Base-by-base conservation (phyloP, 2,113 vertebrate species). In the Barbus barbus region DNA sequence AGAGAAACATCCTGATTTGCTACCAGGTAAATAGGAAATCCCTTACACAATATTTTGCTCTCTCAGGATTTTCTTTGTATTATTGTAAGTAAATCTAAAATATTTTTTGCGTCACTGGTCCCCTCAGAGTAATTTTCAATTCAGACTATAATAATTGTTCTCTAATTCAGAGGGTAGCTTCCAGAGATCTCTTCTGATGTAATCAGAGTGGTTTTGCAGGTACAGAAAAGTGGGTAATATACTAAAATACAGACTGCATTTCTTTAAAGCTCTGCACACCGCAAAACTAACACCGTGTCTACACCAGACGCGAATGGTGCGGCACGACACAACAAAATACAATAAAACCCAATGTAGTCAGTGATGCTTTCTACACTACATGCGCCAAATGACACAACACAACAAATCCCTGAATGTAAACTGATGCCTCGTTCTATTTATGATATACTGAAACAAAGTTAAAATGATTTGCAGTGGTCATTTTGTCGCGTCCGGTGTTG, bases 11-110 rank as follows among this genome's bases (percentile, higher is more conserved):
- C 95, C 94, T 88, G 91, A 3, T 78, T 92, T 97, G 85, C 87
- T 96, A 85, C 95, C 95, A 95, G 96, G 96, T 97, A 95, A 93
- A 71, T n/a, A 38, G 11, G 33, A 53, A 77, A 58, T 44, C n/a
- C 26, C 22, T 14, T 24, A 8, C 5, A 18, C 33, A 46, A 20
- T 26, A 4, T 74, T 73, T 36, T 76, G 9, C 38, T 69, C n/a
- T 26, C 22, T 63, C 31, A 12, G n/a, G 36, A 6, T 61, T 24
- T 63, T 63, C 58, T 46, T 79, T 18, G 46, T 51, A 28, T 63
- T 61, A 18, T 79, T 63, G 36, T 79, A 58, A 46, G 22, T 41
- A 26, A 44, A 63, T 44, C 53, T 78, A 38, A 78, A 76, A 3
- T 22, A 3, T 0, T 3, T 51, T 22, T 33, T 76, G 48, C 3